Conservation (phyloP, 2,797 vertebrate genomes). For the Meriones psammophilus region DNA sequence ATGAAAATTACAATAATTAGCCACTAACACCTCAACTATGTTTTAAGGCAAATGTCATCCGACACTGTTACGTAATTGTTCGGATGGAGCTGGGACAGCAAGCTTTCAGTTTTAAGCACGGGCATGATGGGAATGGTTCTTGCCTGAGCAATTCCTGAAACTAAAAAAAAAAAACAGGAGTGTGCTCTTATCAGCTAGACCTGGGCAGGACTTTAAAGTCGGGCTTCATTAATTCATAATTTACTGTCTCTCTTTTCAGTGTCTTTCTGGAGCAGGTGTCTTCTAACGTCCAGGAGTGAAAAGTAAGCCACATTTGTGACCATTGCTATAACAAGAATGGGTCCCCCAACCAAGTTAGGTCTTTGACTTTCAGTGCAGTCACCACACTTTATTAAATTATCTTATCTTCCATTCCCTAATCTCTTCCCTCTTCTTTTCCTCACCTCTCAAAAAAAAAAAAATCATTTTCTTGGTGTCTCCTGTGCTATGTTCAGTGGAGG, state of each 20-base stretch:
- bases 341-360: neutral
- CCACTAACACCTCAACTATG: constrained; percentile 88
- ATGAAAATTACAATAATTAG: constrained; percentile 90
- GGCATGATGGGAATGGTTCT: constrained; percentile 87
- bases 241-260: constrained; percentile 71
- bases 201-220: constrained; percentile 76
- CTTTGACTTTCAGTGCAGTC: constrained; percentile 30
- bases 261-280: constrained; percentile 75
- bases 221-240: constrained; percentile 75
- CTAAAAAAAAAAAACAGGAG: constrained; percentile 87
- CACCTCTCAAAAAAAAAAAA: neutral
- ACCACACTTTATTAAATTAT: neutral
- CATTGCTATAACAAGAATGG: constrained; percentile 1
- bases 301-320: constrained; percentile 35
- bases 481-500: neutral
- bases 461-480: neutral
- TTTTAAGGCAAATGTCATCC: constrained; percentile 89
- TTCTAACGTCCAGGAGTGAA: constrained; percentile 70
- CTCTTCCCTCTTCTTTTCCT: neutral
- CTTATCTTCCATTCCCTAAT: neutral
- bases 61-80: constrained; percentile 86
- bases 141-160: constrained; percentile 86
- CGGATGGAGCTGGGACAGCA: constrained; percentile 78
- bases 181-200: constrained; percentile 85
- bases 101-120: constrained; percentile 84